A percentile compares a stretch with the other conserved stretches of the same genome.
Evolutionary conservation across 2,888 invertebrate species (phyloP).

Genomic region (Sinotaia quadrata): DNA sequence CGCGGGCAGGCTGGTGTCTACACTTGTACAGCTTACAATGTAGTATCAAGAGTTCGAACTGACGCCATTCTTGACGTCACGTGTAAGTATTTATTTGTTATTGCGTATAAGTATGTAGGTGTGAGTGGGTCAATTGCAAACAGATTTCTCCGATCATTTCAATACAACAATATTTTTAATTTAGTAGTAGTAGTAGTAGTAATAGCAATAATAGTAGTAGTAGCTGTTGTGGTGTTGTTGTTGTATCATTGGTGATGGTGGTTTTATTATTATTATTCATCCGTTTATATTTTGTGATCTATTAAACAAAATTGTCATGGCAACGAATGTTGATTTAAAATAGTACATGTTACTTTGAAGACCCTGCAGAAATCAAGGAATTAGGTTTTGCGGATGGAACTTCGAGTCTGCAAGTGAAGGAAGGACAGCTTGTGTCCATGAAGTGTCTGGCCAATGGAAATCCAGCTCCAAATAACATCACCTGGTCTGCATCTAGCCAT

Average conservation of each 20-base stretch:
- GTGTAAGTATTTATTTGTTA: not conserved
- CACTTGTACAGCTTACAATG: conserved; percentile 20
- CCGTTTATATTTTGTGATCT: not conserved
- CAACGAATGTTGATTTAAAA: not conserved
- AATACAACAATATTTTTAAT: not conserved
- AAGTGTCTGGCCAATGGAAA: conserved; percentile 15
- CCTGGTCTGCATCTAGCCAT: conserved; percentile 15
- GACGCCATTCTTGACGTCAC: conserved; percentile 7
- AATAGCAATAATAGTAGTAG: conserved; percentile 7
- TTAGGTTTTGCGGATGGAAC: conserved; percentile 1
- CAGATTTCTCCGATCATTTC: not conserved
- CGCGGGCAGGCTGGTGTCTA: conserved; percentile 21
- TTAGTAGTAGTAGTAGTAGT: not conserved
- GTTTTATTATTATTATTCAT: not conserved
- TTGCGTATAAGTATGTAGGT: not conserved
- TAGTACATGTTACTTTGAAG: not conserved
- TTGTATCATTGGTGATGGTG: not conserved
- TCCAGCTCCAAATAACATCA: conserved; percentile 6
- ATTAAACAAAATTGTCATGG: not conserved
- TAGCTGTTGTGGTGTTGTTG: not conserved
- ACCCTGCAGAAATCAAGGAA: not conserved
- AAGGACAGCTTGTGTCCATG: conserved; percentile 9
- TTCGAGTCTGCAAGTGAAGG: not conserved
- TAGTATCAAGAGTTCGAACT: conserved; percentile 7
- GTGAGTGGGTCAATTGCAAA: too few species aligned